Evolutionary conservation across 2,113 vertebrate species (phyloP).

Genomic region (Sinocyclocheilus rhinocerous): DNA sequence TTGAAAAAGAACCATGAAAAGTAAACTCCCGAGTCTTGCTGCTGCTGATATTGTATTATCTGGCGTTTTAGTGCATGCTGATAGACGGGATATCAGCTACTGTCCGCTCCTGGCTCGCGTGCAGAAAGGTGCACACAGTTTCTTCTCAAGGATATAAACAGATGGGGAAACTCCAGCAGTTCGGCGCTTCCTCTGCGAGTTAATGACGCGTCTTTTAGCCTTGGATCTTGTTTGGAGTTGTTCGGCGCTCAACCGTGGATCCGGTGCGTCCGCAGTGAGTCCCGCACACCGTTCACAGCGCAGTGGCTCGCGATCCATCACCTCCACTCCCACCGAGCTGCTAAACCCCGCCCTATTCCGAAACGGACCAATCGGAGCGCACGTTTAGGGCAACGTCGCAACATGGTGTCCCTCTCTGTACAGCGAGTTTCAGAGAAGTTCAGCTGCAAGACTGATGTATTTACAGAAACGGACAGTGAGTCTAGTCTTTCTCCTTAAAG

Average conservation of each 20-base stretch:
- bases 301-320: conserved; percentile 32
- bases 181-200: conserved; percentile 9
- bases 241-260: conserved; percentile 22
- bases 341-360: background rate
- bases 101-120: conserved; percentile 35
- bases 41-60: background rate
- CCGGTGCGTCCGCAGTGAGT: conserved; percentile 28
- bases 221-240: conserved; percentile 19
- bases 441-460: background rate
- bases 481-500: background rate
- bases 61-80: conserved; percentile 16
- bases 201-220: conserved; percentile 17
- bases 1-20: background rate
- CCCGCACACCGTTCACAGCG: conserved; percentile 14
- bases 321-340: conserved; percentile 34
- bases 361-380: conserved; percentile 1
- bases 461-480: background rate
- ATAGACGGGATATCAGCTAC: conserved; percentile 34
- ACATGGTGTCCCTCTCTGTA: conserved; percentile 12
- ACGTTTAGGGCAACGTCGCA: conserved; percentile 14
- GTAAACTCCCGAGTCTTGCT: background rate
- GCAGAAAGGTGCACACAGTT: background rate
- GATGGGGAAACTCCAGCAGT: conserved; percentile 26
- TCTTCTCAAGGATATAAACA: background rate
- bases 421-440: conserved; percentile 21